These are phyloP conservation scores for Drosophila siamana DNA, from an alignment of 2,888 invertebrate genomes.

Conservation along the genomic window DNA sequence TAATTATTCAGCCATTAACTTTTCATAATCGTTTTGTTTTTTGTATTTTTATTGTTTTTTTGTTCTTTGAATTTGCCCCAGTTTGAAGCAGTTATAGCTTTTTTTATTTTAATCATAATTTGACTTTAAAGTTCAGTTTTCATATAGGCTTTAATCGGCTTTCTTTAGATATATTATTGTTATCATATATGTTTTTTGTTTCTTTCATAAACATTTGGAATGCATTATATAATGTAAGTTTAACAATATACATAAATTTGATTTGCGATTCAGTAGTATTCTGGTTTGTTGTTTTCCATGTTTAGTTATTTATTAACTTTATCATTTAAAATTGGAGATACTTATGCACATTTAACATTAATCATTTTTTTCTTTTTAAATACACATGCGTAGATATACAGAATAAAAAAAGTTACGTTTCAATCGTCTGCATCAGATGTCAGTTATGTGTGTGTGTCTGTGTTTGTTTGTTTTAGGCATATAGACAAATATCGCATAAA, in stretches of 20 bases:
- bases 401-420: slow-evolving; percentile 67
- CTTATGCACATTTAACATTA: slow-evolving; percentile 78
- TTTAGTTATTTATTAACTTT: slow-evolving; percentile 45
- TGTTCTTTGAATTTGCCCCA: slow-evolving; percentile 46
- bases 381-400: slow-evolving; percentile 66
- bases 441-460: slow-evolving; percentile 40
- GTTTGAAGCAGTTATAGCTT: slow-evolving; percentile 44
- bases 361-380: slow-evolving; percentile 44
- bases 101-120: slow-evolving; percentile 50
- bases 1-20: not conserved
- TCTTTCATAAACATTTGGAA: slow-evolving; percentile 74
- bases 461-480: slow-evolving; percentile 38
- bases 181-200: slow-evolving; percentile 41
- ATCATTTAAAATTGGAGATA: slow-evolving; percentile 70
- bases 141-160: slow-evolving; percentile 65
- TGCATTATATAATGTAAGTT: slow-evolving; percentile 71
- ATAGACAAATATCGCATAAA: slow-evolving; percentile 75
- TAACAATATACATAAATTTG: slow-evolving; percentile 62
- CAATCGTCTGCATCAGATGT: slow-evolving; percentile 59
- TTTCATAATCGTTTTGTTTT: slow-evolving; percentile 16
- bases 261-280: slow-evolving; percentile 56
- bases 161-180: slow-evolving; percentile 37
- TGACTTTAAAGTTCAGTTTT: slow-evolving; percentile 70
- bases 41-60: slow-evolving; percentile 31
- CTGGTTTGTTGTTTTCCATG: slow-evolving; percentile 27